A percentile compares a stretch with the other conserved stretches of the same genome.
Evolutionary conservation across 1,140 invertebrate species (phyloP).

Genomic region (Bicyclus anynana): DNA sequence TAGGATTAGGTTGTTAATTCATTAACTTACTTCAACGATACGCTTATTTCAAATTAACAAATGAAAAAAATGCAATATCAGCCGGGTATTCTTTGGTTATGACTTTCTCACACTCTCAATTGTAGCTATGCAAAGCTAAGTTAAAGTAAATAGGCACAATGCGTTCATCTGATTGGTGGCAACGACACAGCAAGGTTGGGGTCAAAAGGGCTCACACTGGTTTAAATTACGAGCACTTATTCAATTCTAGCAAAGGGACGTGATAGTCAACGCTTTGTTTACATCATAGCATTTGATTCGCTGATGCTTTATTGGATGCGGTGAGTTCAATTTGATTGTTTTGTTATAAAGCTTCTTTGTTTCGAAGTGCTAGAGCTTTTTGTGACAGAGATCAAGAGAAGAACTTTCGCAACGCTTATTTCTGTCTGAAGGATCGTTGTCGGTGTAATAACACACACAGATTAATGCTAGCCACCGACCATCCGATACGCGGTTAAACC

Average conservation of each 20-base stretch:
- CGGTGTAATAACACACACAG: too few relatives aligned
- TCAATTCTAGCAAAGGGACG: conserved; percentile 18
- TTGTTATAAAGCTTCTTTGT: background rate
- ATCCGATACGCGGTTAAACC: too few relatives aligned
- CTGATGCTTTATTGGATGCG: conserved; percentile 7
- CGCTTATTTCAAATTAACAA: too few relatives aligned
- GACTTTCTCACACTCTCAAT: too few relatives aligned
- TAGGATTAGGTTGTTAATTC: too few relatives aligned
- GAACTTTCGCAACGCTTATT: background rate
- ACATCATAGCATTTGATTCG: conserved; percentile 13
- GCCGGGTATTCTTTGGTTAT: too few relatives aligned
- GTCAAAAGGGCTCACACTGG: conserved; percentile 44
- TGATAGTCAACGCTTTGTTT: conserved; percentile 17
- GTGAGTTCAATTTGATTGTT: background rate
- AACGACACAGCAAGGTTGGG: conserved; percentile 49
- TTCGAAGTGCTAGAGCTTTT: background rate
- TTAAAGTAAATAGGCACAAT: background rate
- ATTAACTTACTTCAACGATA: too few relatives aligned
- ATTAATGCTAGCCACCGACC: too few relatives aligned
- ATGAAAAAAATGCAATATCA: too few relatives aligned
- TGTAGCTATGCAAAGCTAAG: too few relatives aligned
- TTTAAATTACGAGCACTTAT: conserved; percentile 18
- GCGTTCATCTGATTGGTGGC: conserved; percentile 12
- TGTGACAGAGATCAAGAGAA: background rate
- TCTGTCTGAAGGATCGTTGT: too few relatives aligned